Percentiles rank a stretch among this genome's conserved stretches.
phyloP scores from a whole-genome alignment of 2,888 invertebrate genomes.

The Tetropium fuscum region DNA sequence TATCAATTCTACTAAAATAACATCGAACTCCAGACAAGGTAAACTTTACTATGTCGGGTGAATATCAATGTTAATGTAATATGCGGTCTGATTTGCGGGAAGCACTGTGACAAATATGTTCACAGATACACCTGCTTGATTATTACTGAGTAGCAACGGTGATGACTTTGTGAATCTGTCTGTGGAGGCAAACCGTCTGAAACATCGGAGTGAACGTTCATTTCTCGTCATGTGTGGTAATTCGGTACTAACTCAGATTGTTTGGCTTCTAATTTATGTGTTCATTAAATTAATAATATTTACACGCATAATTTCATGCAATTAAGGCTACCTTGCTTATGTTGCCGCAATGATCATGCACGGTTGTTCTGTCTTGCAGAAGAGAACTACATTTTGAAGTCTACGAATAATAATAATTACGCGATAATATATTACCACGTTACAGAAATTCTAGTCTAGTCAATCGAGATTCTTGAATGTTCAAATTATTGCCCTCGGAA shows the following conservation, averaged over 20 bases:
- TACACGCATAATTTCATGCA: slow-evolving; percentile 25
- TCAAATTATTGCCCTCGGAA: too few relatives aligned
- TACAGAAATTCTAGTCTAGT: too few relatives aligned
- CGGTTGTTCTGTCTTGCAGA: slow-evolving; percentile 1
- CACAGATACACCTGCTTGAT: slow-evolving; percentile 39
- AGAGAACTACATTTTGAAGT: too few relatives aligned
- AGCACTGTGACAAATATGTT: slow-evolving; percentile 44
- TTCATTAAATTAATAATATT: slow-evolving; percentile 22
- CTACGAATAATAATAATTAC: too few relatives aligned
- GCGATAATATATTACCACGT: too few relatives aligned
- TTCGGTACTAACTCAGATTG: slow-evolving; percentile 11
- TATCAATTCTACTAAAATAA: too few relatives aligned
- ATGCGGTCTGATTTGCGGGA: slow-evolving; percentile 43
- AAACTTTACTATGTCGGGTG: too few relatives aligned
- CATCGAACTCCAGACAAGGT: not conserved
- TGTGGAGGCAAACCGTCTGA: slow-evolving; percentile 20
- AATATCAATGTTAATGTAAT: slow-evolving; percentile 11
- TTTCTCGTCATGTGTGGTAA: slow-evolving; percentile 14
- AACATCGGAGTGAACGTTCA: slow-evolving; percentile 13
- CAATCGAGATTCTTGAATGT: too few relatives aligned
- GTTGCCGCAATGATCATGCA: not conserved
- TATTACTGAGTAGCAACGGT: slow-evolving; percentile 18
- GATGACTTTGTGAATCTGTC: slow-evolving; percentile 6
- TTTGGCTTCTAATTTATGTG: slow-evolving; percentile 21
- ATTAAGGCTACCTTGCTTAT: not conserved